Conservation (phyloP, 2,113 vertebrate species). For the Trogon surrucura region DNA sequence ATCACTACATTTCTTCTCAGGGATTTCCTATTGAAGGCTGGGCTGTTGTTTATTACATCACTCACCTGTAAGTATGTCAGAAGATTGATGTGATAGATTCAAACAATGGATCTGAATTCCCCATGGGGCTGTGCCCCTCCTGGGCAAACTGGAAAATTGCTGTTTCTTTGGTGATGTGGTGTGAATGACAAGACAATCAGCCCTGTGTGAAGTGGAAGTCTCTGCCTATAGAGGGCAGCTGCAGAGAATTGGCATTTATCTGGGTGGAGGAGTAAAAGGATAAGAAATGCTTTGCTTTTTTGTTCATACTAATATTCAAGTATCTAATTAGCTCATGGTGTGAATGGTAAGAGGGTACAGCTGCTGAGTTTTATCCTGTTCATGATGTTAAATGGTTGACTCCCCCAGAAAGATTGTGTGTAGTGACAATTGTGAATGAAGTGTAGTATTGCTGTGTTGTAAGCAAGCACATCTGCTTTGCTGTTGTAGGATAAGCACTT, state of each 20-base stretch:
- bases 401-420: neutral
- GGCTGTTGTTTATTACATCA: slow-evolving; percentile 92
- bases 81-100: neutral
- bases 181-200: neutral
- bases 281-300: slow-evolving; percentile 20
- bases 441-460: neutral
- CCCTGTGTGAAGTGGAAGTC: neutral
- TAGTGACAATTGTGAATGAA: slow-evolving; percentile 15
- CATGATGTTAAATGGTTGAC: neutral
- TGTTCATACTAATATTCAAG: slow-evolving; percentile 32
- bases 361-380: slow-evolving; percentile 23
- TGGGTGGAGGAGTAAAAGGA: neutral
- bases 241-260: neutral
- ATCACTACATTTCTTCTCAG: slow-evolving; percentile 89
- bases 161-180: neutral
- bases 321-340: slow-evolving; percentile 19
- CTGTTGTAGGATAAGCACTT: neutral
- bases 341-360: slow-evolving; percentile 53
- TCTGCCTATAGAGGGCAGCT: slow-evolving; percentile 37
- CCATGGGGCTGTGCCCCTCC: neutral
- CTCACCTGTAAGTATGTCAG: slow-evolving; percentile 83
- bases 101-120: neutral
- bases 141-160: neutral
- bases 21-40: slow-evolving; percentile 89
- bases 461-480: slow-evolving; percentile 33